A percentile compares a stretch with the other conserved stretches of the same genome.
These are phyloP conservation scores for Chrysina gloriosa DNA, from an alignment of 2,888 invertebrate species.

Conservation along the genomic window DNA sequence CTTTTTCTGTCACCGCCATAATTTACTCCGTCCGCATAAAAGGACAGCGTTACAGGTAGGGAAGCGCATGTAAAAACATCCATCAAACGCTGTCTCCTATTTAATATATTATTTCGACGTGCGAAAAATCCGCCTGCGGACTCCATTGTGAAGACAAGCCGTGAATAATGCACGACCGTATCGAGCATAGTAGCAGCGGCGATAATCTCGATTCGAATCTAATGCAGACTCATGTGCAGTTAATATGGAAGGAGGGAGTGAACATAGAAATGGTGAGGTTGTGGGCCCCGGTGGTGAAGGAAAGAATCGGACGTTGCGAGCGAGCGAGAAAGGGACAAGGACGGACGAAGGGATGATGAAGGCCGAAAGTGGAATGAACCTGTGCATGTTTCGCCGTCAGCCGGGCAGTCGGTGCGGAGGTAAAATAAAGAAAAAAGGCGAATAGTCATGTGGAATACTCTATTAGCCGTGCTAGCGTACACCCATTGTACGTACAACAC, in stretches of 20 bases:
- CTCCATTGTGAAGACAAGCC: conserved; percentile 34
- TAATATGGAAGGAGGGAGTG: conserved; percentile 9
- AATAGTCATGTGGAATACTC: not conserved
- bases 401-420: not conserved
- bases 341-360: conserved; percentile 49
- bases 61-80: conserved; percentile 19
- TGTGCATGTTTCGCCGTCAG: conserved; percentile 20
- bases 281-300: conserved; percentile 43
- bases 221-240: conserved; percentile 45
- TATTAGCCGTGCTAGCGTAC: conserved; percentile 1
- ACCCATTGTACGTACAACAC: not conserved
- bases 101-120: conserved; percentile 27
- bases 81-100: conserved; percentile 20
- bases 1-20: not conserved
- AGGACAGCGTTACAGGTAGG: conserved; percentile 5
- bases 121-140: conserved; percentile 28
- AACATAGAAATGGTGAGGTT: conserved; percentile 5
- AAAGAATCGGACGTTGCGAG: conserved; percentile 5
- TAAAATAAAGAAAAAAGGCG: not conserved
- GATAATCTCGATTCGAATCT: conserved; percentile 39
- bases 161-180: conserved; percentile 40
- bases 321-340: conserved; percentile 45
- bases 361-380: conserved; percentile 51
- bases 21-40: conserved; percentile 14
- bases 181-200: conserved; percentile 31